phyloP scores from a whole-genome alignment of 2,113 vertebrate genomes.

The Thinocorus orbignyianus region DNA sequence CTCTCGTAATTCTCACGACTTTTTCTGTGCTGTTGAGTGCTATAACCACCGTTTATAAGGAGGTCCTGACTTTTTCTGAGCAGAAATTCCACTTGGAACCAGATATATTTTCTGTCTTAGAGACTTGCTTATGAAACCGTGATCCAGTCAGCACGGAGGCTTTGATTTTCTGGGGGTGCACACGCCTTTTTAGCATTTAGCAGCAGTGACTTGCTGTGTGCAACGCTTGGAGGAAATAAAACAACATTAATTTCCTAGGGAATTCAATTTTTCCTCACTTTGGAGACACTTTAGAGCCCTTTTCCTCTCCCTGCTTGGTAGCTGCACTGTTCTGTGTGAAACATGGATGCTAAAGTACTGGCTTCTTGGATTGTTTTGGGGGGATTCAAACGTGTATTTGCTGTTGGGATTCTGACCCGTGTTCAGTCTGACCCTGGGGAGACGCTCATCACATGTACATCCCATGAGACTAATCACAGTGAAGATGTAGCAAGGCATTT shows the following conservation, averaged over 20 bases:
- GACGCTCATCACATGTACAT: not conserved
- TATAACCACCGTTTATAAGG: not conserved
- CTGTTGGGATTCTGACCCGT: not conserved
- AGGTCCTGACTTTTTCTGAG: not conserved
- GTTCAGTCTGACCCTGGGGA: not conserved
- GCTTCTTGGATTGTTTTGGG: not conserved
- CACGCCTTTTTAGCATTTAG: not conserved
- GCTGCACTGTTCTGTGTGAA: not conserved
- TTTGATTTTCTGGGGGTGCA: not conserved
- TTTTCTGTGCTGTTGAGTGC: fast-evolving
- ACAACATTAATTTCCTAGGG: not conserved
- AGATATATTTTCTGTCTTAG: not conserved
- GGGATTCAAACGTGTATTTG: fast-evolving
- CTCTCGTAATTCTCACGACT: not conserved
- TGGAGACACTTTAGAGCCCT: not conserved
- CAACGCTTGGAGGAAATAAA: not conserved
- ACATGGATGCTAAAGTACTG: not conserved
- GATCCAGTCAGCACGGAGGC: not conserved
- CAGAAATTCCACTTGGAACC: not conserved
- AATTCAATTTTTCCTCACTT: not conserved
- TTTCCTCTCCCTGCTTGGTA: not conserved
- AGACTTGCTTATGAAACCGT: not conserved
- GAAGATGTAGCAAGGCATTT: slow-evolving; percentile 4
- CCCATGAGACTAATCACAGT: slow-evolving; percentile 20
- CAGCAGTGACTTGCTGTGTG: not conserved